phyloP scores from a whole-genome alignment of 92 coral and sea anemone genomes.

The Isaurus tuberculatus region DNA sequence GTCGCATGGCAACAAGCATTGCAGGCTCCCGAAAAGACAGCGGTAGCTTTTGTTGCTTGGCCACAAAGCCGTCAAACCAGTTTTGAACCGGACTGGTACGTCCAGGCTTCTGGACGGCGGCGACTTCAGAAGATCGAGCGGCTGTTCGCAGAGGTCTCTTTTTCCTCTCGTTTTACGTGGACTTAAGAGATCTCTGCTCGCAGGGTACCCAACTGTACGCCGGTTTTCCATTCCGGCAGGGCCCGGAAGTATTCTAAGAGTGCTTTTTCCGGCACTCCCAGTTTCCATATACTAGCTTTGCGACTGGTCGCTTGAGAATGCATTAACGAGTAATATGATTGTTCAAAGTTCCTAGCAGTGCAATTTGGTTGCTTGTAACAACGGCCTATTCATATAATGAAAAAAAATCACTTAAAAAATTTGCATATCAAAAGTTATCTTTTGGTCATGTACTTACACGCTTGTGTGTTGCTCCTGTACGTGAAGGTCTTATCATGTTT shows the following conservation, averaged over 20 bases:
- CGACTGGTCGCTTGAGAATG: conserved; percentile 14
- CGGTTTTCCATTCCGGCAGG: conserved; percentile 28
- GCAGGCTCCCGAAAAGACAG: no score
- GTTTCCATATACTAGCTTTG: conserved; percentile 16
- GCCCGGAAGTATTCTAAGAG: not conserved
- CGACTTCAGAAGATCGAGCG: no score
- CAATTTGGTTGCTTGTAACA: conserved; percentile 18
- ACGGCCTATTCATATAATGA: not conserved
- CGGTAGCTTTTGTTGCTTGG: no score
- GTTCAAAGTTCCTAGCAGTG: conserved; percentile 30
- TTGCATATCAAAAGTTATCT: not conserved
- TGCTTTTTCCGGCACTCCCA: conserved; percentile 34
- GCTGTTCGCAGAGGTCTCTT: no score
- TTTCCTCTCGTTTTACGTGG: no score
- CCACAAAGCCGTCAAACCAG: no score
- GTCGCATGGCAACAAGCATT: conserved; percentile 25
- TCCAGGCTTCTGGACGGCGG: no score
- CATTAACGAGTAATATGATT: conserved; percentile 6
- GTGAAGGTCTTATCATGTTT: not conserved
- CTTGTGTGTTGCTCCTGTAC: conserved; percentile 4
- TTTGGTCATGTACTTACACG: conserved; percentile 18
- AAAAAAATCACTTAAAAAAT: not conserved
- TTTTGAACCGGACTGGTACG: no score
- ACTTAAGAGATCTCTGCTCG: no score
- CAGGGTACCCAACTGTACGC: not conserved